phyloP scores from a whole-genome alignment of 1,140 invertebrate genomes.

The Acromyrmex echinatior region DNA sequence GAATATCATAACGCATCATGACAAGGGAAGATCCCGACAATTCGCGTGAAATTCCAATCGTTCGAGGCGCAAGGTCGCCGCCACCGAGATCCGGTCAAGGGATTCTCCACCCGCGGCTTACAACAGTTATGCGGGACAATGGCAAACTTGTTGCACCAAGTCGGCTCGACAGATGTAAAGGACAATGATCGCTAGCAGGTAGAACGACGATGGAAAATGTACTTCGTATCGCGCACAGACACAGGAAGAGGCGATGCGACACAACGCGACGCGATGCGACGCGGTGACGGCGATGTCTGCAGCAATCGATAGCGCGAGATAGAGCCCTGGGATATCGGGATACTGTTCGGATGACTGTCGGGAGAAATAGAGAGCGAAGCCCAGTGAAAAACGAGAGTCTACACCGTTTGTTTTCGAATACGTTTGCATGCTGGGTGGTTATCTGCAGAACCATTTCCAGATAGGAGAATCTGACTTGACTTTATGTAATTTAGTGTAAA shows the following conservation, averaged over 20 bases:
- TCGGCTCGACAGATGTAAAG: neutral
- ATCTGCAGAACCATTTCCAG: neutral
- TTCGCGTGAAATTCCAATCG: neutral
- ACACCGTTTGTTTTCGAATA: neutral
- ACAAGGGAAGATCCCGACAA: neutral
- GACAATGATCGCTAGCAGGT: neutral
- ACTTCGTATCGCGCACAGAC: neutral
- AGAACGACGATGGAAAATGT: neutral
- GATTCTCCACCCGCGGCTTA: constrained; percentile 60
- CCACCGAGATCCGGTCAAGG: constrained; percentile 46
- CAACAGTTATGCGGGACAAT: constrained; percentile 72
- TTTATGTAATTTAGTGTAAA: constrained; percentile 6
- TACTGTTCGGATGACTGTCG: neutral
- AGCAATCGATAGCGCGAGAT: constrained; percentile 26
- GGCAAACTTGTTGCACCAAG: constrained; percentile 81
- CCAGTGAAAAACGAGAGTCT: neutral
- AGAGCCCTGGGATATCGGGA: constrained; percentile 15
- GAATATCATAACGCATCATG: neutral
- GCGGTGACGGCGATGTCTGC: neutral
- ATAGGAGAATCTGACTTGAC: neutral
- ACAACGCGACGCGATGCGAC: neutral
- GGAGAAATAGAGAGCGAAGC: neutral
- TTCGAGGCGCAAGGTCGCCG: neutral
- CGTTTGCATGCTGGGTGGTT: neutral
- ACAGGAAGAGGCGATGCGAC: neutral